Evolutionary conservation across 2,113 vertebrate genomes (phyloP), one percentile per base, ranked within the genome.

Genomic region (Sula dactylatra): DNA sequence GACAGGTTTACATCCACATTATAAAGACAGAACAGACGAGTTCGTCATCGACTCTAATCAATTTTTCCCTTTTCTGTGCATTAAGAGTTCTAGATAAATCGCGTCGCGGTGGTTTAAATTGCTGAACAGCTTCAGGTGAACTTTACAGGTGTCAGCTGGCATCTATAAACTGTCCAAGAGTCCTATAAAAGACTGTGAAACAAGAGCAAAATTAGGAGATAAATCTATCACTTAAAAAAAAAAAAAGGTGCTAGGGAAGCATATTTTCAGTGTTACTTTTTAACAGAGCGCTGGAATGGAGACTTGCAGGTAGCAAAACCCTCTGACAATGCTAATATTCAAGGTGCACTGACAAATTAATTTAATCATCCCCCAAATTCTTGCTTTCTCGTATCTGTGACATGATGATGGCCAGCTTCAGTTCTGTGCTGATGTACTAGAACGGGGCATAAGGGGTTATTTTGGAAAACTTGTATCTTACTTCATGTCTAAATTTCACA

Each of bases 111-210:
- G 91, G 66, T 91, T 88, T 52, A 74, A 94, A 92, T 31, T 58
- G 76, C 87, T 87, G 82, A 42, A n/a, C 16, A 32, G 90, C 72
- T 94, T 71, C 85, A 92, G 92, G 90, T 94, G 92, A 95, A 78
- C 82, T 94, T 93, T 90, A 94, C 71, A 96, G 82, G 82, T 96
- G 71, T 84, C 92, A 94, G 74, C 90, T 93, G 88, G 74, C 90
- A 83, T 73, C 93, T 55, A 86, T 76, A 92, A 90, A 88, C 85
- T 94, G 93, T 73, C 87, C 85, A 26, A 76, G 85, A 82, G 59
- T 80, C 82, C 88, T 88, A 55, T 77, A 94, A 93, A 93, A 66
- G 29, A n/a, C 85, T 71, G 47, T 56, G 88, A 94, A 92, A 86
- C 62, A 93, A 73, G 79, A 86, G 74, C 54, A 93, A 80, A 86